phyloP scores from a whole-genome alignment of 1,140 invertebrate genomes.

The Chironomus tepperi region DNA sequence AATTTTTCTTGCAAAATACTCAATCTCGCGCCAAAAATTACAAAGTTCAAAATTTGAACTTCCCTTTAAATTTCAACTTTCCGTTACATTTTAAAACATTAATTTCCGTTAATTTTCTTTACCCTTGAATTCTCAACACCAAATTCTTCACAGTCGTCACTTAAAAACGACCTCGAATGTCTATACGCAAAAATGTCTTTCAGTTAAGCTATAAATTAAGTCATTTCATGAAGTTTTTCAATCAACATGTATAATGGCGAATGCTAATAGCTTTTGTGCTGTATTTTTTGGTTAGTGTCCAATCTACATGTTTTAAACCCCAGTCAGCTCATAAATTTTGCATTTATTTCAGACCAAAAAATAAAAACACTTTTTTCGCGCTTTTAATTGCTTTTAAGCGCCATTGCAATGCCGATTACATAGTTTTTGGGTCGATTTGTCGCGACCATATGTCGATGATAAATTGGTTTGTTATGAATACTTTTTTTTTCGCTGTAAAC shows the following conservation, averaged over 20 bases:
- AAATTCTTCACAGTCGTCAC: too few relatives aligned
- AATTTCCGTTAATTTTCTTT: too few relatives aligned
- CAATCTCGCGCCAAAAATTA: too few relatives aligned
- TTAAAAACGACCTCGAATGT: neutral
- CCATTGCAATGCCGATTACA: neutral
- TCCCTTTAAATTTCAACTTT: too few relatives aligned
- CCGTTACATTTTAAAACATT: too few relatives aligned
- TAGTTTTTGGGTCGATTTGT: constrained; percentile 4
- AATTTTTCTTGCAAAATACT: too few relatives aligned
- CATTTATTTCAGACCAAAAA: neutral
- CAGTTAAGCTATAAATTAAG: neutral
- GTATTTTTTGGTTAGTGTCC: neutral
- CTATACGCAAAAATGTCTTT: neutral
- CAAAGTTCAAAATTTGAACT: too few relatives aligned
- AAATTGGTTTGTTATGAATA: neutral
- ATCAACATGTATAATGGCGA: neutral
- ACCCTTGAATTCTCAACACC: too few relatives aligned
- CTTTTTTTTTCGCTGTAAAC: too few relatives aligned
- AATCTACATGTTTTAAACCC: neutral
- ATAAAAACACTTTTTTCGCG: neutral
- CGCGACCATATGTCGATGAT: neutral
- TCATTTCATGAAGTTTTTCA: neutral
- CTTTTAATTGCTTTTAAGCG: neutral
- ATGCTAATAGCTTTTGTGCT: neutral
- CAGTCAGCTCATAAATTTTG: neutral